These are phyloP conservation scores for Dicycla oo DNA, from an alignment of 2,888 invertebrate species.

Conservation along the genomic window DNA sequence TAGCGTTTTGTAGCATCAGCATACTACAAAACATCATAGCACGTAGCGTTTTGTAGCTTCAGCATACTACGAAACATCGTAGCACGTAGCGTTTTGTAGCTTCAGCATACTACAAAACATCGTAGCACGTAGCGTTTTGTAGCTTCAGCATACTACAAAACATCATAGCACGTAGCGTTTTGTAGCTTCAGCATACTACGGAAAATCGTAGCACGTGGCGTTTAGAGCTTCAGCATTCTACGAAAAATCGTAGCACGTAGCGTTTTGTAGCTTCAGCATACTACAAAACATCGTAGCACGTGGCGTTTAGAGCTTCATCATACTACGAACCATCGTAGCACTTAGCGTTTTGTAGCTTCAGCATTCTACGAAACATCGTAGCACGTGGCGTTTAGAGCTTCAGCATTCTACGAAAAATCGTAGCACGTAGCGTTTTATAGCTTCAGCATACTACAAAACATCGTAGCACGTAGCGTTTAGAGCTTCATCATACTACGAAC, in stretches of 20 bases:
- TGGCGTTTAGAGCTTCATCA: not conserved
- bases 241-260: not conserved
- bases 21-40: not conserved
- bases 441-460: not conserved
- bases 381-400: not conserved
- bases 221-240: fast-evolving
- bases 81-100: not conserved
- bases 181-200: not conserved
- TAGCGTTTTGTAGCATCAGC: not conserved
- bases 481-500: too few species aligned
- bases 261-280: not conserved
- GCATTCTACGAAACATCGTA: not conserved
- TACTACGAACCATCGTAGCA: not conserved
- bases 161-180: not conserved
- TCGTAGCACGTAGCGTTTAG: not conserved
- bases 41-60: not conserved
- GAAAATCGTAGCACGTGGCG: not conserved
- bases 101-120: not conserved
- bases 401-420: not conserved
- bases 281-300: not conserved
- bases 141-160: too few species aligned
- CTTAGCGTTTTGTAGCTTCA: not conserved
- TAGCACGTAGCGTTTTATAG: not conserved
- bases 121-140: not conserved
- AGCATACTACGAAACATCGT: not conserved